These are phyloP conservation scores for Anarhynchus alexandrinus DNA, from an alignment of 2,113 vertebrate genomes.

Conservation along the genomic window DNA sequence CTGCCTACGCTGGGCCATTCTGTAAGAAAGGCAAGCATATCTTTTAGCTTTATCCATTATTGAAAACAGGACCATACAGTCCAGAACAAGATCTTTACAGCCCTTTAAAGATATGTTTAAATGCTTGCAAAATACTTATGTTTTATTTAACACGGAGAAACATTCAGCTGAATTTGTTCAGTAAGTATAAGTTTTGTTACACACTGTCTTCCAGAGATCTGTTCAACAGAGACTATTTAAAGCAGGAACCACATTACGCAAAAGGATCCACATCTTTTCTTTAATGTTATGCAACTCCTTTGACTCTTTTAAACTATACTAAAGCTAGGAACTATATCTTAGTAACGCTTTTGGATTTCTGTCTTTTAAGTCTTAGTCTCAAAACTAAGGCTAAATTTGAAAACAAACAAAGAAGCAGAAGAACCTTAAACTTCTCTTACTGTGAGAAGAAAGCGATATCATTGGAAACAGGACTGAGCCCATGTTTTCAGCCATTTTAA, in stretches of 20 bases:
- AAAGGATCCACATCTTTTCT: not conserved
- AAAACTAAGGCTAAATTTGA: not conserved
- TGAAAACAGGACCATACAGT: not conserved
- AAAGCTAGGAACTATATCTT: not conserved
- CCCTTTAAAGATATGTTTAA: not conserved
- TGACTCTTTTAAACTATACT: not conserved
- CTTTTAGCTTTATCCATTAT: not conserved
- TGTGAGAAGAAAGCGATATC: not conserved
- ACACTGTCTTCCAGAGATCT: not conserved
- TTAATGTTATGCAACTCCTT: not conserved
- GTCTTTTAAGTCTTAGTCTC: not conserved
- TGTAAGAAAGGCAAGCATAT: constrained; percentile 82
- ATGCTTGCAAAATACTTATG: not conserved
- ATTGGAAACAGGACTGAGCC: not conserved
- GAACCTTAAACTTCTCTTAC: not conserved
- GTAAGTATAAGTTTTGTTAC: not conserved
- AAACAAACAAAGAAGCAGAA: not conserved
- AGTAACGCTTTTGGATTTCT: not conserved
- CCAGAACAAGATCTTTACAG: not conserved
- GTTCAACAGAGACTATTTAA: not conserved
- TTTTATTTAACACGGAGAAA: not conserved
- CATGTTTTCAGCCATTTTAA: not conserved
- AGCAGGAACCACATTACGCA: not conserved
- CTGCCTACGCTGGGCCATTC: constrained; percentile 85
- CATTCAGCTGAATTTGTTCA: not conserved